phyloP scores from a whole-genome alignment of 2,888 invertebrate genomes.

The Exephanes ischioxanthus region DNA sequence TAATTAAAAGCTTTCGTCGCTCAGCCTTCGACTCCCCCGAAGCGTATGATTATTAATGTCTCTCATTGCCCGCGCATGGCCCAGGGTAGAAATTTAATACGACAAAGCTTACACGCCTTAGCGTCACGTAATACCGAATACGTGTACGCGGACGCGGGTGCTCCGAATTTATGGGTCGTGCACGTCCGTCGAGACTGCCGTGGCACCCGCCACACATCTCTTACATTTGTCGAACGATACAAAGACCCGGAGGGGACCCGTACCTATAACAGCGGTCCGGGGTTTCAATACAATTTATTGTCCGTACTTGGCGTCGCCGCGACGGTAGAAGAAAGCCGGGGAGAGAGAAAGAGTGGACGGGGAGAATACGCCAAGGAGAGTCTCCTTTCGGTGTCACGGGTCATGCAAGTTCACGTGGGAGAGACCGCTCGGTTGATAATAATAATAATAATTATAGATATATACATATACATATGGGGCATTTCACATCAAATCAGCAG shows the following conservation, averaged over 20 bases:
- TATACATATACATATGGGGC: not conserved
- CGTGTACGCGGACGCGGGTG: slow-evolving; percentile 2
- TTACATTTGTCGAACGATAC: slow-evolving; percentile 68
- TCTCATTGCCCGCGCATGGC: slow-evolving; percentile 40
- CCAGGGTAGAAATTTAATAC: slow-evolving; percentile 18
- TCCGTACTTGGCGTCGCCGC: slow-evolving; percentile 55
- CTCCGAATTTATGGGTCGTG: slow-evolving; percentile 57
- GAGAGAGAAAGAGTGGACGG: not conserved
- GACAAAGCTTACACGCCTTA: slow-evolving; percentile 8
- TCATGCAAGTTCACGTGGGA: slow-evolving; percentile 64
- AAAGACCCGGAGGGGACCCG: slow-evolving; percentile 47
- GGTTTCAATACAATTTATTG: slow-evolving; percentile 70
- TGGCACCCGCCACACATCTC: slow-evolving; percentile 52
- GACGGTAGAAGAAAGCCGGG: slow-evolving; percentile 12
- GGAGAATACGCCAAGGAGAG: slow-evolving; percentile 44
- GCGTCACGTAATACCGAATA: slow-evolving; percentile 9
- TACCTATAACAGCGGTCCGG: slow-evolving; percentile 44
- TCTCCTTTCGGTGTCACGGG: slow-evolving; percentile 57
- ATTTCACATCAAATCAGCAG: no score
- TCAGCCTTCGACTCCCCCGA: slow-evolving; percentile 45
- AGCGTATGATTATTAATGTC: slow-evolving; percentile 54
- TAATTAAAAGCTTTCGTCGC: slow-evolving; percentile 43
- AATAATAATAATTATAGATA: not conserved
- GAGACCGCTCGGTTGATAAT: slow-evolving; percentile 51
- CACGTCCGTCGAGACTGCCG: slow-evolving; percentile 41